Percentiles rank a stretch among this genome's conserved stretches.
Evolutionary conservation across 2,113 vertebrate species (phyloP).

Genomic region (Pungitius pungitius): DNA sequence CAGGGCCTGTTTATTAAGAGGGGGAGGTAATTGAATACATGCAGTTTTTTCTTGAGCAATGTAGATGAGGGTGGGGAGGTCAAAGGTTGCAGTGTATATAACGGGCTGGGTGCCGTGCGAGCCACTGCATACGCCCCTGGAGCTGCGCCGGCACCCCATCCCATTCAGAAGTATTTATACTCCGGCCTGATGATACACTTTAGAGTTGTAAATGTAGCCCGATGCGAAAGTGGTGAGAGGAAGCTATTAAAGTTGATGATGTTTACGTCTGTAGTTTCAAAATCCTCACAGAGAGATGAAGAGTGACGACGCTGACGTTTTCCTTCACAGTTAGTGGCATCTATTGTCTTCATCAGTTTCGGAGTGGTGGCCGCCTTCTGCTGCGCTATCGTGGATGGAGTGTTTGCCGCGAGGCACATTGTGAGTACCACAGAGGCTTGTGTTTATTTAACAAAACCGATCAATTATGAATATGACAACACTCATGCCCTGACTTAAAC

Average conservation of each 20-base stretch:
- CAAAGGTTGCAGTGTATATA: constrained; percentile 16
- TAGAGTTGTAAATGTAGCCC: neutral
- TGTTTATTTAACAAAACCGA: constrained; percentile 5
- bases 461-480: constrained; percentile 31
- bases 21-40: constrained; percentile 68
- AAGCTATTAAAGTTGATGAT: neutral
- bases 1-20: neutral
- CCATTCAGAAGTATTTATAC: constrained; percentile 12
- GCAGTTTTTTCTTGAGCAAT: constrained; percentile 46
- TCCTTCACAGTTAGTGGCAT: constrained; percentile 90
- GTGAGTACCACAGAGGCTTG: constrained; percentile 83
- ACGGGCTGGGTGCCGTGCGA: constrained; percentile 37
- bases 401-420: constrained; percentile 97
- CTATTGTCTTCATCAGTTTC: constrained; percentile 99
- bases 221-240: neutral
- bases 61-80: constrained; percentile 23
- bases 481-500: neutral
- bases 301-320: constrained; percentile 28
- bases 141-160: neutral
- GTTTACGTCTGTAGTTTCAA: neutral
- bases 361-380: constrained; percentile 98
- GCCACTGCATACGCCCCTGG: neutral
- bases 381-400: constrained; percentile 97
- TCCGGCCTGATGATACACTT: neutral
- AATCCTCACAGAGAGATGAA: neutral